Evolutionary conservation across 2,113 vertebrate genomes (phyloP).

Genomic region (Catharus bicknelli): DNA sequence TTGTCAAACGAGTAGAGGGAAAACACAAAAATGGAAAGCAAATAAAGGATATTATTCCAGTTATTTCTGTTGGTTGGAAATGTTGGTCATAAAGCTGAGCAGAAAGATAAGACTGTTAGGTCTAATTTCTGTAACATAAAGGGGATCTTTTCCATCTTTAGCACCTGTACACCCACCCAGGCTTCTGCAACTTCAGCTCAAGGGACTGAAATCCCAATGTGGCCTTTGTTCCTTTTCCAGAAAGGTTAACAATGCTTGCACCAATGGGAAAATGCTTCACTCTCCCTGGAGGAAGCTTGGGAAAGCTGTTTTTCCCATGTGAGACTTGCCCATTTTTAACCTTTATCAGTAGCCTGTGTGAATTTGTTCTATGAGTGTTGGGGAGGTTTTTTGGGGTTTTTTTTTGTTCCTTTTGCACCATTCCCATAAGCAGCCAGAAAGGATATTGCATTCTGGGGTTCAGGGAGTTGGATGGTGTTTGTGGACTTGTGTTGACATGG

Average conservation of each 20-base stretch:
- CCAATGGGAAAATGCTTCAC: neutral
- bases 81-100: neutral
- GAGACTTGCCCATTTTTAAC: neutral
- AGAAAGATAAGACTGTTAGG: neutral
- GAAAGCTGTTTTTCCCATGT: neutral
- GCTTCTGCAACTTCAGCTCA: neutral
- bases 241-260: neutral
- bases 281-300: neutral
- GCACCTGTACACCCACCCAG: neutral
- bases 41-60: neutral
- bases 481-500: neutral
- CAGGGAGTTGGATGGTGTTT: neutral
- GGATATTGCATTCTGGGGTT: neutral
- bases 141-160: neutral
- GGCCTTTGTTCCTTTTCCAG: neutral
- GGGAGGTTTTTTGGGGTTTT: neutral
- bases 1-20: neutral
- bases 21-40: neutral
- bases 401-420: neutral
- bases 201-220: neutral
- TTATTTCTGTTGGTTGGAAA: neutral
- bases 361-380: neutral
- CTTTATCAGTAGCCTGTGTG: neutral
- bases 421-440: neutral
- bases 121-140: neutral